phyloP scores from a whole-genome alignment of 2,888 invertebrate species.

The Lasius fuliginosus region DNA sequence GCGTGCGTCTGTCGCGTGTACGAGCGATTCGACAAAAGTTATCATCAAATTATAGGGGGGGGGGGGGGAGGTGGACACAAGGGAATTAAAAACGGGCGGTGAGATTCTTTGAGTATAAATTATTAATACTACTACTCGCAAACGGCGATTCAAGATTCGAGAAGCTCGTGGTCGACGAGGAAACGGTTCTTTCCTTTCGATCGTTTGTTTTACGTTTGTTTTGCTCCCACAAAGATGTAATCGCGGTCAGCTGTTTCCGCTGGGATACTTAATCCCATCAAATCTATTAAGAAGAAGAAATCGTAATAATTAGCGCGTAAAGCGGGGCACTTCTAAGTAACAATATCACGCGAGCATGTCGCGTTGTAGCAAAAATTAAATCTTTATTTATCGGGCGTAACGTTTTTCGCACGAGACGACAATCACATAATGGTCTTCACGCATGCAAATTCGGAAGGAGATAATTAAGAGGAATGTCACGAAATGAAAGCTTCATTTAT shows the following conservation, averaged over 20 bases:
- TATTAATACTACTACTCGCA: slow-evolving; percentile 67
- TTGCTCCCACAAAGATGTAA: not conserved
- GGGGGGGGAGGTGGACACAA: slow-evolving; percentile 40
- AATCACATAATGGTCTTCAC: slow-evolving; percentile 11
- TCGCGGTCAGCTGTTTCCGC: not conserved
- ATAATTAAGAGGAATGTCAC: slow-evolving; percentile 23
- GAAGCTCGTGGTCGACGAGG: not conserved
- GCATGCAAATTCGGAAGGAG: slow-evolving; percentile 36
- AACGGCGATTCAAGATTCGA: slow-evolving; percentile 30
- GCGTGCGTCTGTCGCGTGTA: slow-evolving; percentile 1
- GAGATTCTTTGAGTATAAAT: slow-evolving; percentile 71
- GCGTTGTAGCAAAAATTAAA: not conserved
- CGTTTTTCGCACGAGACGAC: slow-evolving; percentile 11
- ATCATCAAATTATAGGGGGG: slow-evolving; percentile 71
- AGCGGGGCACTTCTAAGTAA: not conserved
- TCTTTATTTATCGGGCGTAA: slow-evolving; percentile 25
- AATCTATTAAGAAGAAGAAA: not conserved
- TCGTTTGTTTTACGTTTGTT: not conserved
- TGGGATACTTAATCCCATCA: not conserved
- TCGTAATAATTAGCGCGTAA: slow-evolving; percentile 8
- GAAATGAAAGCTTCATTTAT: slow-evolving; percentile 45
- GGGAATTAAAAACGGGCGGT: slow-evolving; percentile 70
- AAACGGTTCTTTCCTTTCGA: slow-evolving; percentile 1
- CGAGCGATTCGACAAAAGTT: slow-evolving; percentile 66
- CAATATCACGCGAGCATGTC: slow-evolving; percentile 13